Evolutionary conservation across 2,113 vertebrate species (phyloP), one percentile per base, ranked within the genome.

Genomic region (Stictonetta naevosa): DNA sequence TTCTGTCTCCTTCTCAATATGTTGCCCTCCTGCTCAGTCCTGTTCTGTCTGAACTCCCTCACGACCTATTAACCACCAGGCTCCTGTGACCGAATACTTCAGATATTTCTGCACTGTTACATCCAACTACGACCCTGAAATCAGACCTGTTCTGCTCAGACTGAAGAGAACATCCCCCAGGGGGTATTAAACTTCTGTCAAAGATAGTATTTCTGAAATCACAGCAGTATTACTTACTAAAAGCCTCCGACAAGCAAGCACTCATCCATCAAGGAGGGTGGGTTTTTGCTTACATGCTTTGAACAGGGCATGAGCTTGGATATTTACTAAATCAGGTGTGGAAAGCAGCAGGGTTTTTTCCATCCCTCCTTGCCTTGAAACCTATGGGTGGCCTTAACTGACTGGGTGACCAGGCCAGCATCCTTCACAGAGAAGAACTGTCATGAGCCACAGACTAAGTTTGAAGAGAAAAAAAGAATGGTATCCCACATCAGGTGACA

Each of bases 61-160:
- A 11, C 77, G 83, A 89, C 33, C 52, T 78, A 8, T 9, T 12
- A 91, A 46, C 66, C 60, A 83, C 23, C 33, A 92, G 31, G 66
- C 33, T 78, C 58, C 33, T 53, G 44, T 63, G 64, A 84, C 33
- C 33, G 10, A 93, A 92, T 94, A 72, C 42, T 86, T 88, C 17
- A 64, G 76, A 55, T 94, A 72, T 55, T 95, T 96, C 56, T 78
- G 42, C 13, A 34, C 20, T 84, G 86, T 81, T 84, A 72, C 72
- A 38, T 56, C n/a, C 38, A 86, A 5, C 48, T 91, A 75, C 48
- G 64, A 94, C 69, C 33, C 52, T 88, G 56, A 92, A 94, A 74
- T 75, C 74, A 86, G 60, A 92, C 29, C 22, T 59, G 5, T n/a
- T 72, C 56, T 86, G 52, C 50, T 88, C 83, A 56, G 15, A 81